A percentile compares a stretch with the other conserved stretches of the same genome.
phyloP scores from a whole-genome alignment of 2,797 vertebrate genomes.

The Pseudopleuronectes americanus region DNA sequence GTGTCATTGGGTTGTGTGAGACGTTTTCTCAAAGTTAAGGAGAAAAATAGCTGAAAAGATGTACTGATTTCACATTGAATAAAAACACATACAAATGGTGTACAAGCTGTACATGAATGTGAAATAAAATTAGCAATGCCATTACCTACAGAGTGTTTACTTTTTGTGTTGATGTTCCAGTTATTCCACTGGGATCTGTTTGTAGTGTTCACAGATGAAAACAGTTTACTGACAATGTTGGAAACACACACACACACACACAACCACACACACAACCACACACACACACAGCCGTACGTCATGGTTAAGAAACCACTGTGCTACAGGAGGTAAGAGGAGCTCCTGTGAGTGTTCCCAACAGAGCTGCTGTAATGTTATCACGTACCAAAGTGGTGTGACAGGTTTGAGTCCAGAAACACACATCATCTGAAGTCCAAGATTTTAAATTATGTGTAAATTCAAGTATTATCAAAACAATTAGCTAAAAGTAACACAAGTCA shows the following conservation, averaged over 20 bases:
- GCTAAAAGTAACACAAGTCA: no score
- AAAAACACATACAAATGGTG: neutral
- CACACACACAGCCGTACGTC: neutral
- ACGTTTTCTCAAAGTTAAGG: no score
- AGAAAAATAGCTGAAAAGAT: no score
- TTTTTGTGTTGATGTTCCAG: slow-evolving; percentile 27
- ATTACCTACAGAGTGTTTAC: neutral
- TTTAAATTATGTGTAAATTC: neutral
- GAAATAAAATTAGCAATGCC: neutral
- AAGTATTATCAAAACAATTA: neutral
- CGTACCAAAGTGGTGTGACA: neutral
- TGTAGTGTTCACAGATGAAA: slow-evolving; percentile 10
- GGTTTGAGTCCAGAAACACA: neutral
- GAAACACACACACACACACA: neutral
- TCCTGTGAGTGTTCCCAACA: neutral
- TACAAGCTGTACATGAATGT: neutral
- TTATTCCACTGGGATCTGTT: slow-evolving; percentile 3
- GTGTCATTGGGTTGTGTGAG: no score
- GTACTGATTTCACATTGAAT: no score
- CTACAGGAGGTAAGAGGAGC: neutral
- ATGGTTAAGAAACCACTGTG: neutral
- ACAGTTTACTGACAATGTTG: slow-evolving; percentile 4
- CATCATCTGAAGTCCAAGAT: neutral
- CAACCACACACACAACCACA: neutral
- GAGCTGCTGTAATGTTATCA: neutral